phyloP scores from a whole-genome alignment of 2,113 vertebrate genomes.

The Microcebus murinus region DNA sequence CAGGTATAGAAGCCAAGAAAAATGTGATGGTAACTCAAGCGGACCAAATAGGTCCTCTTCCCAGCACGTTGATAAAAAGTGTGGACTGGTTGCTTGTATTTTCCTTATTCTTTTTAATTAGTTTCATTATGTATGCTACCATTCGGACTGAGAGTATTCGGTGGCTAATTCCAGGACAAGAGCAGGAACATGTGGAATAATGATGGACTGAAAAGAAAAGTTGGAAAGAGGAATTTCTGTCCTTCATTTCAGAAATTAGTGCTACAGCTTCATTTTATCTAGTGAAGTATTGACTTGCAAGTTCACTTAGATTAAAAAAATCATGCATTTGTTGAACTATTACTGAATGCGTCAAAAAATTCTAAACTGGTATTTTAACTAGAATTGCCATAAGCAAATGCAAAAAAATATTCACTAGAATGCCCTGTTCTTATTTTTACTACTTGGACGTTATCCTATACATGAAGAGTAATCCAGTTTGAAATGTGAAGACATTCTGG shows the following conservation, averaged over 20 bases:
- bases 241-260: background rate
- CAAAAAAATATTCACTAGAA: background rate
- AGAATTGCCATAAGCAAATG: conserved; percentile 53
- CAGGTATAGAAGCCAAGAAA: conserved; percentile 92
- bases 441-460: background rate
- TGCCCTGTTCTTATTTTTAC: conserved; percentile 51
- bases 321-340: conserved; percentile 47
- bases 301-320: conserved; percentile 58
- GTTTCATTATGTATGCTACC: conserved; percentile 93
- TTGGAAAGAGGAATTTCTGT: background rate
- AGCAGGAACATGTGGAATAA: conserved; percentile 96
- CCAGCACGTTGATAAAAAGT: conserved; percentile 88
- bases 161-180: conserved; percentile 96
- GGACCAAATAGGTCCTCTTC: conserved; percentile 92
- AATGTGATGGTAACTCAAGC: conserved; percentile 87
- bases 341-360: conserved; percentile 20
- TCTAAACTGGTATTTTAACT: background rate
- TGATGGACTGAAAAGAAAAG: background rate
- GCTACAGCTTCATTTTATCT: conserved; percentile 5
- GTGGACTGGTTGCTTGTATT: conserved; percentile 98
- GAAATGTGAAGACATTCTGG: conserved; percentile 45
- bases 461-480: conserved; percentile 8
- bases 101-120: conserved; percentile 93
- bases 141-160: conserved; percentile 95
- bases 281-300: conserved; percentile 14